Base-by-base conservation (phyloP, 2,888 invertebrate genomes). In the Agrotis exclamationis region DNA sequence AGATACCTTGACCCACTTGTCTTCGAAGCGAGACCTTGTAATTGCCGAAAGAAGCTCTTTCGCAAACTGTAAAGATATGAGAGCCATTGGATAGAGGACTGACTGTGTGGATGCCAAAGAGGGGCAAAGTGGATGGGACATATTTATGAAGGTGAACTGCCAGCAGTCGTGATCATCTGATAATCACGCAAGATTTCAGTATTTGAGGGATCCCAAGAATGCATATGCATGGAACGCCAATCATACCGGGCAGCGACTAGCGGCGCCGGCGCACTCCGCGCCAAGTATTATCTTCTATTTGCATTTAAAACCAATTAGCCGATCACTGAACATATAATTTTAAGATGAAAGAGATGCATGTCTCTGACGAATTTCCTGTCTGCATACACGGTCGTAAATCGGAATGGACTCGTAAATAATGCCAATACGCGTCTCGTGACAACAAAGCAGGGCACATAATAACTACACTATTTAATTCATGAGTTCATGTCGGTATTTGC, bases 391-490 rank as follows among this genome's bases (percentile, higher is more conserved):
- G 44, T 76, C 50, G 6, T 70, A 77, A 81, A 81, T 70, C 48
- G 51, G 62, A 67, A 67, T 68, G 24, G 59, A 66, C 53, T 70
- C 28, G 67, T 70, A 78, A 75, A 73, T 74, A 76, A 76, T 68
- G 53, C 53, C 65, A 69, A 70, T 74, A 64, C 22, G 50, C 53
- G 69, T 78, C 64, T 74, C 83, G 76, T 86, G 83, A 76, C 76
- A 74, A 64, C 66, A 74, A 72, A 75, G 62, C 76, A 62, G 60
- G 48, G 63, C 51, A 63, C 50, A 47, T 63, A 51, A 62, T 39
- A 57, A 45, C 71, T 70, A 51, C 45, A 63, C 59, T 84, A 83
- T 79, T 81, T 83, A 77, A 84, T 83, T 84, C 82, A 87, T 80
- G 69, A 47, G 20, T 81, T 83, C 80, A 85, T 84, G 69, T 20